These are phyloP conservation scores for Tylochromis polylepis DNA, from an alignment of 2,113 vertebrate genomes.

Conservation along the genomic window DNA sequence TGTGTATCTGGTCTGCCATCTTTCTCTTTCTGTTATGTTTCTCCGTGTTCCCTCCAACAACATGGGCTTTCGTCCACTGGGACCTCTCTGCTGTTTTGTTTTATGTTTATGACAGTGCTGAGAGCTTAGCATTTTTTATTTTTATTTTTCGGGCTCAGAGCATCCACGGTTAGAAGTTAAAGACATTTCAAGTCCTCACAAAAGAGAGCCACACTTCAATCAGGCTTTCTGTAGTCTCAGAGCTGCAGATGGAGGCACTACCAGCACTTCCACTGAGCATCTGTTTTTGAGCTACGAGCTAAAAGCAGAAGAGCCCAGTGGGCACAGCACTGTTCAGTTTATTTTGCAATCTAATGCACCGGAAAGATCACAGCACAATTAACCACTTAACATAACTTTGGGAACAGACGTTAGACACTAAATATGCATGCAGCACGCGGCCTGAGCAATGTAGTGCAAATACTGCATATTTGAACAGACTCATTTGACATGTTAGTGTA, in stretches of 20 bases:
- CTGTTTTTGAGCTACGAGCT: slow-evolving; percentile 42
- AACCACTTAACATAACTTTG: slow-evolving; percentile 1
- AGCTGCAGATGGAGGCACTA: slow-evolving; percentile 54
- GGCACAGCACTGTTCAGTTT: slow-evolving; percentile 1
- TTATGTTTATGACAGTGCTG: slow-evolving; percentile 33
- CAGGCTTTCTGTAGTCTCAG: slow-evolving; percentile 35
- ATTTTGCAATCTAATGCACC: slow-evolving; percentile 20
- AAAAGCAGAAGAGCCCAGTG: slow-evolving; percentile 36
- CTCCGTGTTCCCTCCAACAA: slow-evolving; percentile 9
- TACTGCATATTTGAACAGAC: background rate
- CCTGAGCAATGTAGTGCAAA: background rate
- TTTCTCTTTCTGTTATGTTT: background rate
- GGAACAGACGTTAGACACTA: background rate
- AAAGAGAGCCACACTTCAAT: slow-evolving; percentile 37
- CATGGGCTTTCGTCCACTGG: slow-evolving; percentile 1
- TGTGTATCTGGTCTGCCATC: background rate
- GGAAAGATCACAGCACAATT: slow-evolving; percentile 39
- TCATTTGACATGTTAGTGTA: background rate
- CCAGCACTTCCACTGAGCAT: slow-evolving; percentile 39
- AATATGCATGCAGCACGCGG: background rate
- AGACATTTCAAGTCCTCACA: slow-evolving; percentile 46
- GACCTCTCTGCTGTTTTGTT: slow-evolving; percentile 20
- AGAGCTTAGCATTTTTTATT: background rate
- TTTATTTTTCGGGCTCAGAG: background rate
- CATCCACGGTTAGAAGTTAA: slow-evolving; percentile 1